A percentile compares a stretch with the other conserved stretches of the same genome.
Conservation (phyloP, 1,140 invertebrate genomes). For the Drosophila pectinifera region DNA sequence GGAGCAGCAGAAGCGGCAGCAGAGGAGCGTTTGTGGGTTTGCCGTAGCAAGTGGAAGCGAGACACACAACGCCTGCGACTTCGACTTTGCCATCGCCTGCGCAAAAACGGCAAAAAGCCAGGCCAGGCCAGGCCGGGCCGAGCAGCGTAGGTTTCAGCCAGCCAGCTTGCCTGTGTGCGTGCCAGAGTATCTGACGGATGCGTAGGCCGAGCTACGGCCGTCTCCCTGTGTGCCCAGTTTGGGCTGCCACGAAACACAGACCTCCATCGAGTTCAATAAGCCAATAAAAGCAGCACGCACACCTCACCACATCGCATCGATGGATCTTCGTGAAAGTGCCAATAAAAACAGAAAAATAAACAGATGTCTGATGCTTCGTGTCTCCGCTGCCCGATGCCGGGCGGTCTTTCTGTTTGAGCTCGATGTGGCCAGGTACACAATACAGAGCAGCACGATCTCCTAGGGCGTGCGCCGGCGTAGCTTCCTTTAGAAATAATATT, state of each 20-base stretch:
- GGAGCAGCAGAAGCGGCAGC: slow-evolving; percentile 41
- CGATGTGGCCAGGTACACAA: slow-evolving; percentile 10
- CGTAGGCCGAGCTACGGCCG: slow-evolving; percentile 56
- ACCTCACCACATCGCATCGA: slow-evolving; percentile 41
- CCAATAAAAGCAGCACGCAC: slow-evolving; percentile 65
- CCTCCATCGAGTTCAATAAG: slow-evolving; percentile 68
- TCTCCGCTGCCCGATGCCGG: slow-evolving; percentile 37
- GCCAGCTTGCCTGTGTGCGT: slow-evolving; percentile 26
- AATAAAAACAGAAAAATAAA: slow-evolving; percentile 59
- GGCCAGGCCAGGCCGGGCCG: slow-evolving; percentile 16
- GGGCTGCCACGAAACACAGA: slow-evolving; percentile 57
- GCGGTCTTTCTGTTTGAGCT: slow-evolving; percentile 29
- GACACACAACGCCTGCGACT: slow-evolving; percentile 43
- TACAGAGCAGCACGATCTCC: slow-evolving; percentile 28
- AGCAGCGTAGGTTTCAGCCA: slow-evolving; percentile 58
- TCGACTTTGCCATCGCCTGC: slow-evolving; percentile 50
- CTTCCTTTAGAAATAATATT: slow-evolving; percentile 30
- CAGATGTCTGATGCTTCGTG: slow-evolving; percentile 72
- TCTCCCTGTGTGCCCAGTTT: slow-evolving; percentile 27
- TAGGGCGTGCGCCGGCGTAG: slow-evolving; percentile 27
- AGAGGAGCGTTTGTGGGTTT: slow-evolving; percentile 52
- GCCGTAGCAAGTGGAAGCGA: slow-evolving; percentile 53
- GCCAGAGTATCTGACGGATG: slow-evolving; percentile 57
- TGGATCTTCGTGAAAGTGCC: slow-evolving; percentile 72
- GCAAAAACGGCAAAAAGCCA: slow-evolving; percentile 64